Evolutionary conservation across 2,888 invertebrate species (phyloP).

Genomic region (Coleophora deauratella): DNA sequence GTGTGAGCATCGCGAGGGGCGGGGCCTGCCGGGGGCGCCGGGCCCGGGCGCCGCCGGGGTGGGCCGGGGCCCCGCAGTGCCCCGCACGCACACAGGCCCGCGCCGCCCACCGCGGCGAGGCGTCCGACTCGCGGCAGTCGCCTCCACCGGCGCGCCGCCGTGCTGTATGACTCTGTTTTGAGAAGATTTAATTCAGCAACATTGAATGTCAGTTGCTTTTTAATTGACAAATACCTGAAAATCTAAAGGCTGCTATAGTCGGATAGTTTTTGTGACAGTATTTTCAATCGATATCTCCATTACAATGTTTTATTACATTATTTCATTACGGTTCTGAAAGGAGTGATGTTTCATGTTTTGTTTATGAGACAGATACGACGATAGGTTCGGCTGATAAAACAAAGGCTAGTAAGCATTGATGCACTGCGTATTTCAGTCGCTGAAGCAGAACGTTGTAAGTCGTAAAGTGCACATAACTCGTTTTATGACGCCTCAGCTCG

Average conservation of each 20-base stretch:
- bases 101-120: conserved; percentile 39
- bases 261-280: too few relatives aligned
- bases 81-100: conserved; percentile 37
- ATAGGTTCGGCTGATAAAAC: background rate
- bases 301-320: too few relatives aligned
- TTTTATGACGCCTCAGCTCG: conserved; percentile 38
- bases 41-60: conserved; percentile 14
- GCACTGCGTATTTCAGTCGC: conserved; percentile 13
- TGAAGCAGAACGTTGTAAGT: conserved; percentile 20
- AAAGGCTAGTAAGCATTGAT: background rate
- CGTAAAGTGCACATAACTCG: conserved; percentile 50
- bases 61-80: conserved; percentile 15
- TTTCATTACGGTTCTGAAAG: too few relatives aligned
- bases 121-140: conserved; percentile 29
- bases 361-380: too few relatives aligned
- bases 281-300: too few relatives aligned
- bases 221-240: background rate
- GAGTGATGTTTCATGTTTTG: too few relatives aligned
- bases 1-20: conserved; percentile 68
- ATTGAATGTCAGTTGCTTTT: background rate
- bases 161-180: conserved; percentile 26
- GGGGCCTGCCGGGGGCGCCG: conserved; percentile 35
- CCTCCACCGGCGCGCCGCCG: conserved; percentile 19
- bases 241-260: background rate
- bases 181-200: background rate